Evolutionary conservation across 2,888 invertebrate species (phyloP).

Genomic region (Mactromeris polynyma): DNA sequence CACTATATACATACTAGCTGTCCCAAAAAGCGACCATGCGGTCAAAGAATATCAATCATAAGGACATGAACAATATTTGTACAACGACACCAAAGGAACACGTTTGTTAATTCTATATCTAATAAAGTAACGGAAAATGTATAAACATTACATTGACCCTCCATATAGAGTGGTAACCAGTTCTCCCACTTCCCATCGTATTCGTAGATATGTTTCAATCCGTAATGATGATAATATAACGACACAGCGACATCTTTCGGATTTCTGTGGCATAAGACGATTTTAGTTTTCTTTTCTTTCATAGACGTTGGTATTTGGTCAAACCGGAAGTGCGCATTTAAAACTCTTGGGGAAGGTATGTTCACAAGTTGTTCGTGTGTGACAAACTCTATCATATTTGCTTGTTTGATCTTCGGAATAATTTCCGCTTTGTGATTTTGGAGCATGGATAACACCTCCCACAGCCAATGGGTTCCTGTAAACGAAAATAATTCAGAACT

Average conservation of each 20-base stretch:
- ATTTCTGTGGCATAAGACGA: slow-evolving; percentile 52
- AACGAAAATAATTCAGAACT: background rate
- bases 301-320: slow-evolving; percentile 44
- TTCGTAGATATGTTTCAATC: slow-evolving; percentile 24
- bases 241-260: slow-evolving; percentile 61
- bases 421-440: slow-evolving; percentile 46
- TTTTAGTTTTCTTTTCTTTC: slow-evolving; percentile 33
- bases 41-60: background rate
- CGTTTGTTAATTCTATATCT: too few species aligned
- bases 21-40: too few species aligned
- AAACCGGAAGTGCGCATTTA: slow-evolving; percentile 52
- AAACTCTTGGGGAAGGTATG: slow-evolving; percentile 53
- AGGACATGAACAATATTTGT: background rate
- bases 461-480: slow-evolving; percentile 63
- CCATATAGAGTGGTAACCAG: slow-evolving; percentile 38
- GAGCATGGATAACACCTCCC: slow-evolving; percentile 56
- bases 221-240: slow-evolving; percentile 39
- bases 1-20: too few species aligned
- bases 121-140: background rate
- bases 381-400: slow-evolving; percentile 38
- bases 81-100: background rate
- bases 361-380: slow-evolving; percentile 19
- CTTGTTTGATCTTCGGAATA: slow-evolving; percentile 50
- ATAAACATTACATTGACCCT: slow-evolving; percentile 26
- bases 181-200: slow-evolving; percentile 56